Evolutionary conservation across 2,888 invertebrate genomes (phyloP), one percentile per base, ranked within the genome.

Genomic region (Nomada lathburiana): DNA sequence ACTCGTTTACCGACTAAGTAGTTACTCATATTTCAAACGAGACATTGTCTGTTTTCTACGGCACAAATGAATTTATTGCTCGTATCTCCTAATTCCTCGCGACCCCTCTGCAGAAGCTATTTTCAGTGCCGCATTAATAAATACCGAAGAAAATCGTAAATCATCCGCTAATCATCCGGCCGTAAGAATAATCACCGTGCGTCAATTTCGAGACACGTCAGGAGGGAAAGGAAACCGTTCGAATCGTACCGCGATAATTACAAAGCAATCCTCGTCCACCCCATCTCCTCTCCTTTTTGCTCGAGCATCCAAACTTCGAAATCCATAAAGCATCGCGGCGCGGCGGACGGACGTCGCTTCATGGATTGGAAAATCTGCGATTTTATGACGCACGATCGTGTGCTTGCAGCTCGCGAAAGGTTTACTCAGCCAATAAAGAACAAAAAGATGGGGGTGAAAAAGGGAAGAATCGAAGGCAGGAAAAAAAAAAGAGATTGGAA

Each of bases 401-500:
- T 60, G 60, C 86, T 78, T 86, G 82, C 70, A 72, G 70, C 70
- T 87, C 79, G 85, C 80, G 80, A 78, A 86, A 83, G 79, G 85
- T 88, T 88, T 86, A 76, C 71, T 76, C 77, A 60, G 88, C 85
- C 84, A 89, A 87, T 87, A 87, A 86, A 83, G 86, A 82, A 82
- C 79, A 76, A 64, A 72, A 50, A 42, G 47, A n/a, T 13, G 20
- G 59, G 10, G 23, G 26, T 23, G 67, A 50, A 36, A 47, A 65
- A n/a, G 16, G 16, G 29, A 20, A 29, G 18, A 29, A 57, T 26
- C n/a, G 4, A 26, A 23, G 11, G 16, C n/a, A 26, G 5, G 36
- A 18, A 16, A 44, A 23, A 20, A 36, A 44, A 47, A 36, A 20
- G 29, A 1, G 29, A 44, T 4, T 10, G 47, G 26, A 73, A 64